A percentile compares a stretch with the other conserved stretches of the same genome.
phyloP scores from a whole-genome alignment of 2,888 invertebrate genomes.

The Temnothorax ravouxi region DNA sequence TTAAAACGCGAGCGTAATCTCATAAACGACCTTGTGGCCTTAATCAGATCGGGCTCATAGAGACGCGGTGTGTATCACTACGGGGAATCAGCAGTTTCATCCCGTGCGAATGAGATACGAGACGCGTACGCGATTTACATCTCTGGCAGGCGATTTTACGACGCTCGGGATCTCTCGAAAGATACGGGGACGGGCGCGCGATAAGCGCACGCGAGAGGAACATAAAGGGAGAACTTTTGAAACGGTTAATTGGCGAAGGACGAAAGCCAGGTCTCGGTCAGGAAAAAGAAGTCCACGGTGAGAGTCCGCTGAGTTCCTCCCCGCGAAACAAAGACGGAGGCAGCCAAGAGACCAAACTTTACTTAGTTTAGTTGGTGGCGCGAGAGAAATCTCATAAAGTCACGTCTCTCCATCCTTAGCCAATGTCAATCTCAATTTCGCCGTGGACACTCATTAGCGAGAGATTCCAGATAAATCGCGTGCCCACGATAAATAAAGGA shows the following conservation, averaged over 20 bases:
- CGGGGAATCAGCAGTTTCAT: slow-evolving; percentile 32
- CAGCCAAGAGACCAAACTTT: slow-evolving; percentile 1
- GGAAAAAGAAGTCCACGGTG: not conserved
- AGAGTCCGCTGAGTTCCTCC: not conserved
- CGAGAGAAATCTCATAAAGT: slow-evolving; percentile 28
- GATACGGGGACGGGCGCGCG: not conserved
- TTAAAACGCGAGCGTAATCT: not conserved
- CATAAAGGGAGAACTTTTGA: slow-evolving; percentile 31
- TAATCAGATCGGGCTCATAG: slow-evolving; percentile 42
- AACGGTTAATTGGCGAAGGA: slow-evolving; percentile 36
- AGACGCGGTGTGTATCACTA: slow-evolving; percentile 22
- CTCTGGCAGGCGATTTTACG: slow-evolving; percentile 39
- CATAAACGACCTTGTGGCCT: slow-evolving; percentile 10
- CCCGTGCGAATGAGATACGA: slow-evolving; percentile 27
- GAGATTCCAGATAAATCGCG: not conserved
- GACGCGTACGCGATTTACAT: slow-evolving; percentile 45
- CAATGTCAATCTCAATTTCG: slow-evolving; percentile 22
- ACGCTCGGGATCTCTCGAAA: slow-evolving; percentile 10
- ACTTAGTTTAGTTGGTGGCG: not conserved
- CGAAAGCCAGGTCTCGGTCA: slow-evolving; percentile 34
- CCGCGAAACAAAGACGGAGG: not conserved
- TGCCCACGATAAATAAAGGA: not conserved
- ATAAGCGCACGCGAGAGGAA: slow-evolving; percentile 32
- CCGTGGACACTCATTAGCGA: not conserved
- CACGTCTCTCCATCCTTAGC: not conserved